Evolutionary conservation across 2,113 vertebrate species (phyloP).

Genomic region (Corynorhinus townsendii): DNA sequence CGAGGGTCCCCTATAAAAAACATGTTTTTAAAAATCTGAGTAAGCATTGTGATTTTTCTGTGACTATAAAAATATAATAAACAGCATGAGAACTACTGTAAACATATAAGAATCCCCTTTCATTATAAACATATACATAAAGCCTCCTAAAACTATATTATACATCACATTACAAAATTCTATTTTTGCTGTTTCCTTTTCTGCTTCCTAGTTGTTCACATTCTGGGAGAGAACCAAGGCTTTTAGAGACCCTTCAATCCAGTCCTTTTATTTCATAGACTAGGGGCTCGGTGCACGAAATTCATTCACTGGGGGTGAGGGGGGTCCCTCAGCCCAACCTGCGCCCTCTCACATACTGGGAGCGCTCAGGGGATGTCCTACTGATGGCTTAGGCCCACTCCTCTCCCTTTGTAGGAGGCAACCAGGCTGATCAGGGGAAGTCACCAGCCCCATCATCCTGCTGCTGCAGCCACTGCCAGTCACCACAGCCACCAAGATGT

Average conservation of each 20-base stretch:
- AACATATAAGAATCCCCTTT: neutral
- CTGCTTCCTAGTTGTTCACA: neutral
- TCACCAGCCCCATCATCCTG: too few species aligned
- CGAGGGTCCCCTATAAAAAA: neutral
- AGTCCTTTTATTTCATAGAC: constrained; percentile 32
- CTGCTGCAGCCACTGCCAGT: too few species aligned
- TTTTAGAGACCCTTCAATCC: neutral
- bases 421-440: too few species aligned
- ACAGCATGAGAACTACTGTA: neutral
- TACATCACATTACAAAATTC: neutral
- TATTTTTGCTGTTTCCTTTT: neutral
- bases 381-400: too few species aligned
- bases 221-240: neutral
- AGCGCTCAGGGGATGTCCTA: too few species aligned
- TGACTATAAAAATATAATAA: neutral
- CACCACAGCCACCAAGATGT: too few species aligned
- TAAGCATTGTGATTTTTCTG: neutral
- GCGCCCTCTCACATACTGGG: too few species aligned
- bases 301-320: too few species aligned
- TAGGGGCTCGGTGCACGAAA: too few species aligned
- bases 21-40: neutral
- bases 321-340: too few species aligned
- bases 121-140: neutral
- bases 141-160: neutral
- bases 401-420: too few species aligned